phyloP scores from a whole-genome alignment of 2,113 vertebrate genomes.

The Xenus cinereus region DNA sequence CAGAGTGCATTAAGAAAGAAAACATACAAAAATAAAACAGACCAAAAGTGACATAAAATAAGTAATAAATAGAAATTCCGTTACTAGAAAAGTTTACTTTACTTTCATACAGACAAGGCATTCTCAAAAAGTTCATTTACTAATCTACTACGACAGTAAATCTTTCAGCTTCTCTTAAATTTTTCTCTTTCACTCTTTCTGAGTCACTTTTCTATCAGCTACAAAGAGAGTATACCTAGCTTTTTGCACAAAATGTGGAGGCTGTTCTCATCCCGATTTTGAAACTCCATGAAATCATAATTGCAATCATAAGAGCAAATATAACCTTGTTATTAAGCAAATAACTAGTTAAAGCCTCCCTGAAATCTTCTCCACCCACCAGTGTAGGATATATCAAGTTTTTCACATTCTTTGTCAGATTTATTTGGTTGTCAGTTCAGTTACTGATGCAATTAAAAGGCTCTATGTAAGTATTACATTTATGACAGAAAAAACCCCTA shows the following conservation, averaged over 20 bases:
- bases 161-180: background rate
- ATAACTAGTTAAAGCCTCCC: constrained; percentile 9
- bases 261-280: background rate
- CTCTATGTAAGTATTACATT: background rate
- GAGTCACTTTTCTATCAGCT: background rate
- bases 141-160: background rate
- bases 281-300: constrained; percentile 38
- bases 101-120: background rate
- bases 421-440: constrained; percentile 52
- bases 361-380: constrained; percentile 23
- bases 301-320: constrained; percentile 11
- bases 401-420: constrained; percentile 58
- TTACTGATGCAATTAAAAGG: constrained; percentile 44
- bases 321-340: constrained; percentile 45
- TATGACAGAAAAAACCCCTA: background rate
- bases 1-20: background rate
- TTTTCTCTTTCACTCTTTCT: background rate
- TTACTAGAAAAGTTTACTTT: background rate
- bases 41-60: background rate
- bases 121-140: background rate
- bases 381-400: background rate
- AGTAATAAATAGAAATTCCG: background rate
- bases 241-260: background rate
- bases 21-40: background rate
- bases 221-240: background rate